Percentiles rank a stretch among this genome's conserved stretches.
These are phyloP conservation scores for Phasia obesa DNA, from an alignment of 2,888 invertebrate genomes.

Conservation along the genomic window DNA sequence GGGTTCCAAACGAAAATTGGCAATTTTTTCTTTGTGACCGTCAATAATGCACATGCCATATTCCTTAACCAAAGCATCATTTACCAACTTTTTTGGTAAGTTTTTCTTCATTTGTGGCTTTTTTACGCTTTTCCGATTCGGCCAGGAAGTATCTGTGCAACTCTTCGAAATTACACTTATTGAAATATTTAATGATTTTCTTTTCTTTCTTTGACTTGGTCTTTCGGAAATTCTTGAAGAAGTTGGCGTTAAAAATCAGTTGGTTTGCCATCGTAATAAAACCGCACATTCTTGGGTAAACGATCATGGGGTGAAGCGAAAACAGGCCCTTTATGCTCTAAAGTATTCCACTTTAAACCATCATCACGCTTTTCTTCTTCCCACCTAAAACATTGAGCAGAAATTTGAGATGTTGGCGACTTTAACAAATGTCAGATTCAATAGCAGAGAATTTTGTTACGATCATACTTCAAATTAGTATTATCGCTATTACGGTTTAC, in stretches of 20 bases:
- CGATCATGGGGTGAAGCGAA: conserved; percentile 98
- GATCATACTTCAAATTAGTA: too few species aligned
- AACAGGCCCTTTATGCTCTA: conserved; percentile 98
- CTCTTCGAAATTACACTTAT: conserved; percentile 96
- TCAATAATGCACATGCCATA: conserved; percentile 98
- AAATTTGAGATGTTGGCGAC: conserved; percentile 3
- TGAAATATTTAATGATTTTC: conserved; percentile 92
- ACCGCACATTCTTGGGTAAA: conserved; percentile 92
- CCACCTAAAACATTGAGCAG: conserved; percentile 88
- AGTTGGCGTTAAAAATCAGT: conserved; percentile 96
- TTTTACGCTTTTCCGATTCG: conserved; percentile 92
- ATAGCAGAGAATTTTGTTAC: too few species aligned
- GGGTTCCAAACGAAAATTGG: conserved; percentile 99
- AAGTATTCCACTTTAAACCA: conserved; percentile 96
- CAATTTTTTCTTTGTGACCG: conserved; percentile 99
- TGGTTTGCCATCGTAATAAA: conserved; percentile 95
- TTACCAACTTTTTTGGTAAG: conserved; percentile 92
- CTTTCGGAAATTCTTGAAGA: conserved; percentile 98
- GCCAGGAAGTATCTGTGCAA: conserved; percentile 93
- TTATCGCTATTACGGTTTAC: too few species aligned
- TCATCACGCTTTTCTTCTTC: conserved; percentile 97
- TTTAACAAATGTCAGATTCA: too few species aligned
- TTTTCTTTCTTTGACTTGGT: conserved; percentile 95
- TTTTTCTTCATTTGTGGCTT: conserved; percentile 97
- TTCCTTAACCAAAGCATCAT: conserved; percentile 93